These are phyloP conservation scores for Palythoa grandiflora DNA, from an alignment of 92 coral and sea anemone genomes.

Conservation along the genomic window DNA sequence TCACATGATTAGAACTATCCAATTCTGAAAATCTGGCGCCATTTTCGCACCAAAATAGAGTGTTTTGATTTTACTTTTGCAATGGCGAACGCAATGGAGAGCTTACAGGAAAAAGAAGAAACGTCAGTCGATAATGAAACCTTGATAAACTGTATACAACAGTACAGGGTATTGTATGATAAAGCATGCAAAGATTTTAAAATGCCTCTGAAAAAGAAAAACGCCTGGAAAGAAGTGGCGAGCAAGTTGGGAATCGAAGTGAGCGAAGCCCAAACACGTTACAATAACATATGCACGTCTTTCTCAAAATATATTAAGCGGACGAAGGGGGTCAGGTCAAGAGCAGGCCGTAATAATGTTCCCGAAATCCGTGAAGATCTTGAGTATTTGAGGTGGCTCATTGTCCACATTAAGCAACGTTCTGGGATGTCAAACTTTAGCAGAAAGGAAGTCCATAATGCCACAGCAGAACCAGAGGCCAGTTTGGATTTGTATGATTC, in stretches of 20 bases:
- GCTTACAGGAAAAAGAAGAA: no score
- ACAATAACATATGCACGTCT: slow-evolving; percentile 32
- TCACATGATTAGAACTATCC: no score
- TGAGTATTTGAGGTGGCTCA: no score
- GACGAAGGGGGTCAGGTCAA: not conserved
- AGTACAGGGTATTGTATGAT: no score
- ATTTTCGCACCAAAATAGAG: no score
- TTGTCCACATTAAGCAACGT: no score
- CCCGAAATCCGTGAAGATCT: slow-evolving; percentile 7
- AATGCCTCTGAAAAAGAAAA: slow-evolving; percentile 6
- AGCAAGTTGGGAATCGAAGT: slow-evolving; percentile 32
- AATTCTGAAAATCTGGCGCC: no score
- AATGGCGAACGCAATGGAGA: no score
- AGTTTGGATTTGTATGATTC: not conserved
- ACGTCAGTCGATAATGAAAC: no score
- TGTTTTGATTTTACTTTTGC: no score
- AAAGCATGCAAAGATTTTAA: slow-evolving; percentile 19
- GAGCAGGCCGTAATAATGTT: slow-evolving; percentile 14
- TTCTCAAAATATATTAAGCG: slow-evolving; percentile 41
- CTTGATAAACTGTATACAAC: no score
- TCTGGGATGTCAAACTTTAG: not conserved
- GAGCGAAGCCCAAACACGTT: slow-evolving; percentile 29
- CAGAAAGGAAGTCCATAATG: not conserved
- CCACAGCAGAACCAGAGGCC: slow-evolving; percentile 17
- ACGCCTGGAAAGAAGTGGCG: slow-evolving; percentile 46